A percentile compares a stretch with the other conserved stretches of the same genome.
phyloP scores from a whole-genome alignment of 2,888 invertebrate species.

The Orchesellides sinensis region DNA sequence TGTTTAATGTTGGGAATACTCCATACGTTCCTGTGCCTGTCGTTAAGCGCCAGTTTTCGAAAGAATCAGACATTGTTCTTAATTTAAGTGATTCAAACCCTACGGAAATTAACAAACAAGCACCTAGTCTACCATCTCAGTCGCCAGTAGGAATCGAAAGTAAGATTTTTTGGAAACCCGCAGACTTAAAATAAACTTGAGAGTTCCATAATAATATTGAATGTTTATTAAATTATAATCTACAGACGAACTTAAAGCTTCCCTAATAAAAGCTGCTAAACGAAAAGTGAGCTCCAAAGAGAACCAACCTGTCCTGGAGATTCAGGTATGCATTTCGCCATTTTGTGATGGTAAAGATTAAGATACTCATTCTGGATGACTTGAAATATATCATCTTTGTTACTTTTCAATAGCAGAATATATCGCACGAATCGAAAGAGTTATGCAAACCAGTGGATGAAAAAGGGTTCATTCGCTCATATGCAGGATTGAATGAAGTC shows the following conservation, averaged over 20 bases:
- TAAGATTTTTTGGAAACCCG: conserved; percentile 51
- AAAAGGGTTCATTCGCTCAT: conserved; percentile 78
- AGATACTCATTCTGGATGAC: too few species aligned
- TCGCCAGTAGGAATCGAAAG: conserved; percentile 67
- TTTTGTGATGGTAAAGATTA: too few species aligned
- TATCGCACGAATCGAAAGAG: too few species aligned
- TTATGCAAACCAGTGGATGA: conserved; percentile 76
- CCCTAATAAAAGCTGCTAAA: conserved; percentile 73
- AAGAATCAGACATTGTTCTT: conserved; percentile 21
- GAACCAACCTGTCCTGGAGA: conserved; percentile 45
- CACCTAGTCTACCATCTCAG: conserved; percentile 52
- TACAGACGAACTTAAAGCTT: conserved; percentile 71
- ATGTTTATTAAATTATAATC: neutral
- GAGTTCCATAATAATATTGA: conserved; percentile 1
- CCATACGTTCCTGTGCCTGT: neutral
- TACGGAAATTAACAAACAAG: conserved; percentile 30
- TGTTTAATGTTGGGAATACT: conserved; percentile 14
- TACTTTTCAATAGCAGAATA: too few species aligned
- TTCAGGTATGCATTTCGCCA: conserved; percentile 48
- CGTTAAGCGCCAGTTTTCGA: conserved; percentile 29
- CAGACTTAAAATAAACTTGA: neutral
- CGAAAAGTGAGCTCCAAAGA: conserved; percentile 68
- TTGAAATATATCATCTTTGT: too few species aligned
- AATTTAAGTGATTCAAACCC: neutral
- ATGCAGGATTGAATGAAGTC: conserved; percentile 80